Base-by-base conservation (phyloP, 2,888 invertebrate species). In the Smittia aterrima region DNA sequence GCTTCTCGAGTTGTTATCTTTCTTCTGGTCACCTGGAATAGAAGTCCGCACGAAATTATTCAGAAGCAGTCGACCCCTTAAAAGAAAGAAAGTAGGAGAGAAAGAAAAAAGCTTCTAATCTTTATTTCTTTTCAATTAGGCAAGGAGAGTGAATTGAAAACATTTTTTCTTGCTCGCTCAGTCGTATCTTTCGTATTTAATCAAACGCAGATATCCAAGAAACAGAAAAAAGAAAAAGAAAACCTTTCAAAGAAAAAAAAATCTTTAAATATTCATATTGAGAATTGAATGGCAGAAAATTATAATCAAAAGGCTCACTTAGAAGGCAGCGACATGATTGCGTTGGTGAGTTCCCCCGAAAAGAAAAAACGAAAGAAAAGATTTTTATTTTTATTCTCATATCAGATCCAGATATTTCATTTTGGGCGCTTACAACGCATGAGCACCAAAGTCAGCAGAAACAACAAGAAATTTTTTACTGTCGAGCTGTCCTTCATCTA, bases 111-210 rank as follows among this genome's bases (percentile, higher is more conserved):
- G 2, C 16, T 47, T 2, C n/a, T 47, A 47, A 47, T 47, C 47
- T n/a, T n/a, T 47, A 47, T 68, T 68, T 68, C 68, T 47, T 68
- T 68, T 68, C 68, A 68, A 68, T 68, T 68, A 68, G 20, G 24
- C 41, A 68, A 47, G 22, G 47, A 67, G 22, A 67, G 38, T 67
- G 67, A 68, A 68, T 68, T 68, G 68, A 68, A 68, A 47, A 41
- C 66, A 47, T 47, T 47, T 47, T 16, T n/a, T 47, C 3, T 6
- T 47, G 47, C 47, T 47, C 16, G 38, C 66, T 32, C 4, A 47
- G 16, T 47, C 11, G 11, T 16, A 47, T 47, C 47, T n/a, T 47
- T 16, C 11, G 47, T 27, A 18, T 66, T 47, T 66, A 27, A 66
- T 24, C 18, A 66, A 66, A 66, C 27, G 18, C 16, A 66, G 16